Percentiles rank a stretch among this genome's conserved stretches.
Conservation (phyloP, 1,140 invertebrate genomes). For the Cydia pomonella region DNA sequence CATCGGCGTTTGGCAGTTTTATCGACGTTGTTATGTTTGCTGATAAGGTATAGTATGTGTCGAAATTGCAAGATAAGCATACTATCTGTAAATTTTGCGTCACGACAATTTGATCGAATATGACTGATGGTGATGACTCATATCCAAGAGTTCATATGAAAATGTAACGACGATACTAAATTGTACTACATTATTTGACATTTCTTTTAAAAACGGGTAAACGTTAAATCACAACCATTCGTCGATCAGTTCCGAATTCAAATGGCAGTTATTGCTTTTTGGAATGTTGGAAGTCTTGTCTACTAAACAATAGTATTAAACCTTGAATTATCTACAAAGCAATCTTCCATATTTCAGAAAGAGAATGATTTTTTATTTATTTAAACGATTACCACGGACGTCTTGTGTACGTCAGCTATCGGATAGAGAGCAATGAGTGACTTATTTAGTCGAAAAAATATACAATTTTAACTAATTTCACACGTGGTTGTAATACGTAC, state of each 20-base stretch:
- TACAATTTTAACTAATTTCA: too few relatives aligned
- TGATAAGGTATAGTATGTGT: background rate
- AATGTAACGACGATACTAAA: background rate
- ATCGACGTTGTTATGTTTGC: background rate
- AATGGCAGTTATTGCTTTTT: constrained; percentile 30
- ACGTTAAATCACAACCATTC: constrained; percentile 19
- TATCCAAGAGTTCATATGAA: background rate
- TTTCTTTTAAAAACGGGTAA: background rate
- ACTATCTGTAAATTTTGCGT: constrained; percentile 1
- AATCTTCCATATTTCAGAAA: too few relatives aligned
- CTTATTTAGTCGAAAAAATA: too few relatives aligned
- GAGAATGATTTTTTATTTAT: too few relatives aligned
- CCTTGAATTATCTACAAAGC: too few relatives aligned
- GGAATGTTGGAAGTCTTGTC: background rate
- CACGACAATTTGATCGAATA: background rate
- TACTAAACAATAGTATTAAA: background rate
- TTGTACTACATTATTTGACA: background rate
- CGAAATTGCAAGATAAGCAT: background rate
- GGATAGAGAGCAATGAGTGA: too few relatives aligned
- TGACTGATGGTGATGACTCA: background rate
- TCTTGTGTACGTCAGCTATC: too few relatives aligned
- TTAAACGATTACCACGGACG: too few relatives aligned
- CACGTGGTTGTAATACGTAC: too few relatives aligned
- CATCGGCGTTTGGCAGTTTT: background rate
- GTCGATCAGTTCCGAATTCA: background rate